phyloP scores from a whole-genome alignment of 2,113 vertebrate genomes.

The Oryzias curvinotus region DNA sequence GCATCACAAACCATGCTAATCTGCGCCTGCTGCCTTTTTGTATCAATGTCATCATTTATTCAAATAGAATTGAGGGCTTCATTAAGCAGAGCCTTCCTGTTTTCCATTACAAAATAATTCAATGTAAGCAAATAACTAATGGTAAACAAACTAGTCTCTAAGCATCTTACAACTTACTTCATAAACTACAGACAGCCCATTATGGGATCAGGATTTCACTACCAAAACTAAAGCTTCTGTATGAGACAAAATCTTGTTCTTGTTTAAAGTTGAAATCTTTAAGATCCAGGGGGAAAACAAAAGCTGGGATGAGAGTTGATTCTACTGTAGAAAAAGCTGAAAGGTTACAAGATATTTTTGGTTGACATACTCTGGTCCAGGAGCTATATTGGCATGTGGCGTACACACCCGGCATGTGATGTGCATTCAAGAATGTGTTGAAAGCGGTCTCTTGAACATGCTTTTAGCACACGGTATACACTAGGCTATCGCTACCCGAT shows the following conservation, averaged over 20 bases:
- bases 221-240: background rate
- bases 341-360: too few species aligned
- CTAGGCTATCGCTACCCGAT: too few species aligned
- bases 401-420: too few species aligned
- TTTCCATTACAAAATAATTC: conserved; percentile 36
- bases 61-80: conserved; percentile 21
- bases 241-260: background rate
- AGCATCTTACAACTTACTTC: conserved; percentile 19
- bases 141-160: conserved; percentile 9
- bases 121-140: conserved; percentile 37
- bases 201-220: background rate
- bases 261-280: too few species aligned
- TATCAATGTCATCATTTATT: conserved; percentile 42
- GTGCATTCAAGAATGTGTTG: too few species aligned
- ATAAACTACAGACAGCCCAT: conserved; percentile 11
- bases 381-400: too few species aligned
- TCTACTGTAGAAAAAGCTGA: background rate
- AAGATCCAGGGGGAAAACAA: background rate
- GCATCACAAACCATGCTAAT: background rate
- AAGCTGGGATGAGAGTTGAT: background rate
- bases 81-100: conserved; percentile 49
- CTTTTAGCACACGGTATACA: too few species aligned
- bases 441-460: too few species aligned
- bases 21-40: conserved; percentile 11
- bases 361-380: too few species aligned